These are phyloP conservation scores for Theristicus caerulescens DNA, from an alignment of 2,113 vertebrate genomes.

Conservation along the genomic window DNA sequence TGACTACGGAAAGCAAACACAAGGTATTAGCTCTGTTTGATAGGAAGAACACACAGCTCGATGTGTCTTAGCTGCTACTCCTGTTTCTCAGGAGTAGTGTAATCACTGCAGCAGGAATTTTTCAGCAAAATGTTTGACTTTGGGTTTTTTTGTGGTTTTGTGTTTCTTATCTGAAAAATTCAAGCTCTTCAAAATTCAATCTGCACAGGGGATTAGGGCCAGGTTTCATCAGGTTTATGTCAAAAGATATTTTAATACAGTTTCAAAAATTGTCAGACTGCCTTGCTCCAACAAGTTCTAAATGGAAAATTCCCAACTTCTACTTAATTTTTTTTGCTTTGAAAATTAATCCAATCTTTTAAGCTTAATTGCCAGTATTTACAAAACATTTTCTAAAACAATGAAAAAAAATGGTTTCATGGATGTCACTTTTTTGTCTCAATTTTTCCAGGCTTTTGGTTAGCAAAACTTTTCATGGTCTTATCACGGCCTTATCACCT, in stretches of 20 bases:
- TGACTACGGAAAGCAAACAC: not conserved
- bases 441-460: not conserved
- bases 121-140: not conserved
- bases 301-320: not conserved
- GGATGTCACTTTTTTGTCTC: not conserved
- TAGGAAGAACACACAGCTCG: not conserved
- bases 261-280: not conserved
- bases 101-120: not conserved
- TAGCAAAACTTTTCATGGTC: not conserved
- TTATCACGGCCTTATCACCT: not conserved
- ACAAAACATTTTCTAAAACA: not conserved
- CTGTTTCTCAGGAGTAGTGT: not conserved
- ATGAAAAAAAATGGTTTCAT: not conserved
- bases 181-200: slow-evolving; percentile 5
- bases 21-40: not conserved
- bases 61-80: not conserved
- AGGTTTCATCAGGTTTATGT: not conserved
- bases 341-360: not conserved
- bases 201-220: not conserved
- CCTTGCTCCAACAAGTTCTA: not conserved
- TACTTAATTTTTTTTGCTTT: not conserved
- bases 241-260: not conserved
- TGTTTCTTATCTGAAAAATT: not conserved
- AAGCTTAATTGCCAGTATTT: not conserved
- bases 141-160: not conserved